These are phyloP conservation scores for Pycnomerus fuliginosus DNA, from an alignment of 2,888 invertebrate species.

Conservation along the genomic window DNA sequence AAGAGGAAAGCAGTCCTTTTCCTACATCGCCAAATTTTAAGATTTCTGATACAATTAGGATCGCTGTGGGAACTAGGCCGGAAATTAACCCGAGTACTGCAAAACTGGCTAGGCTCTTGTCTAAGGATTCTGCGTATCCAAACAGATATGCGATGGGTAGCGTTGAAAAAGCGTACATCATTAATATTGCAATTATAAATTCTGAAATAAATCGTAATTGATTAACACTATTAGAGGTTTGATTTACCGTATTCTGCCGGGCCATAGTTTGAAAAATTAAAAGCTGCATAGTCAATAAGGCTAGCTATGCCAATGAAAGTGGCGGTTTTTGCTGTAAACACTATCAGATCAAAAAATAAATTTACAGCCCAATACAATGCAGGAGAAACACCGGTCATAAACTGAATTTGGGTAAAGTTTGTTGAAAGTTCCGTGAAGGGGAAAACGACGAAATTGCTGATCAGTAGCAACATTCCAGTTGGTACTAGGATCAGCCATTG, in stretches of 20 bases:
- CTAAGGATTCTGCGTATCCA: conserved; percentile 55
- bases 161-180: no score
- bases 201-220: no score
- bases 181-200: no score
- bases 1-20: conserved; percentile 30
- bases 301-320: no score
- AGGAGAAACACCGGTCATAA: conserved; percentile 61
- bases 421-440: conserved; percentile 63
- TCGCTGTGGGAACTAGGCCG: conserved; percentile 41
- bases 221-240: no score
- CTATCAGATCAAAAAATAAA: conserved; percentile 56
- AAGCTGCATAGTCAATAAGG: no score
- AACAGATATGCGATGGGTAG: no score
- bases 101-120: conserved; percentile 52
- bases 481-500: conserved; percentile 49
- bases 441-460: conserved; percentile 59
- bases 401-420: conserved; percentile 67
- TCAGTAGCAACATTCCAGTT: conserved; percentile 51
- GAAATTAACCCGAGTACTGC: conserved; percentile 42
- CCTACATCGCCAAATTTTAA: conserved; percentile 35
- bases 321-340: no score
- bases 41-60: conserved; percentile 38
- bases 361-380: conserved; percentile 64
- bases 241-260: no score
- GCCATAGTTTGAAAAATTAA: no score